A percentile compares a stretch with the other conserved stretches of the same genome.
Evolutionary conservation across 1,140 invertebrate species (phyloP).

Genomic region (Aphis gossypii): DNA sequence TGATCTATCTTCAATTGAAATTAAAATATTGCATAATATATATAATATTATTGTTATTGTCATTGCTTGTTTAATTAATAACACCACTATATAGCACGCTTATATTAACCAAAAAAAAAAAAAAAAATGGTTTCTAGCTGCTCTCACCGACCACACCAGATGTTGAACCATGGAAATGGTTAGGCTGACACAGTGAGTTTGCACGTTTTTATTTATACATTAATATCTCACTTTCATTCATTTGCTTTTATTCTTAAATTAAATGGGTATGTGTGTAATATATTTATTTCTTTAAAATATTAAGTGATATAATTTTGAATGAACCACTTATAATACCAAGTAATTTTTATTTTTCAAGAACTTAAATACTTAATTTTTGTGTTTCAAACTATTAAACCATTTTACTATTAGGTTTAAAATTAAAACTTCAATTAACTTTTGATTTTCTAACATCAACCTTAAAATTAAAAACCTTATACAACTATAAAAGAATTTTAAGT

Average conservation of each 20-base stretch:
- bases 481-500: not conserved
- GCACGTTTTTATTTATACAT: slow-evolving; percentile 22
- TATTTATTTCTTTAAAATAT: not conserved
- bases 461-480: not conserved
- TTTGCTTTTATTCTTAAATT: slow-evolving; percentile 27
- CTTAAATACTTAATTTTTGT: not conserved
- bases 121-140: slow-evolving; percentile 58
- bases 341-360: not conserved
- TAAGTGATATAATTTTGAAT: not conserved
- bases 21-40: not conserved
- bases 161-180: slow-evolving; percentile 83
- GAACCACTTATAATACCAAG: not conserved
- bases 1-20: not conserved
- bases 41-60: not conserved
- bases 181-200: slow-evolving; percentile 63
- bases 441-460: not conserved
- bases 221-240: slow-evolving; percentile 23
- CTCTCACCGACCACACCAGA: slow-evolving; percentile 62
- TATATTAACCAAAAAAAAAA: slow-evolving; percentile 45
- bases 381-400: not conserved
- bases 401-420: not conserved
- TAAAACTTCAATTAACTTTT: not conserved
- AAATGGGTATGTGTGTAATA: not conserved
- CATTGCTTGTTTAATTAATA: slow-evolving; percentile 54
- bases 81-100: slow-evolving; percentile 54